Base-by-base conservation (phyloP, 2,888 invertebrate genomes). In the Aphodius sticticus region DNA sequence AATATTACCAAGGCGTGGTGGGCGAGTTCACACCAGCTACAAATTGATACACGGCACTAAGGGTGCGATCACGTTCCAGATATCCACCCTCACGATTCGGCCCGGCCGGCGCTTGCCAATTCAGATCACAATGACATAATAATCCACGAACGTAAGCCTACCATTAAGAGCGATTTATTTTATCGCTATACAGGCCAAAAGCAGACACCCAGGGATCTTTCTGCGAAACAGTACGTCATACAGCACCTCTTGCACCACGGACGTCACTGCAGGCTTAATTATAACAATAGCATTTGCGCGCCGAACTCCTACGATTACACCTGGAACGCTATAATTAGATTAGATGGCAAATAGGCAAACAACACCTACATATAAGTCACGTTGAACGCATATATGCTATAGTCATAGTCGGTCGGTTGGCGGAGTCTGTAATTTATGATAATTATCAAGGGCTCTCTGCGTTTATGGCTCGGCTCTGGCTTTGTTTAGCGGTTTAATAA, bases 11-110 rank as follows among this genome's bases (percentile, higher is more conserved):
- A 53, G 69, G 69, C 35, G 69, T 69, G 76, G 70, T 75, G 78
- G 80, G 75, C 79, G 79, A 77, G 81, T 83, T 83, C 83, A 81
- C 82, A 82, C 83, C 83, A 79, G 83, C 82, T 82, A 82, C 82
- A 84, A 84, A 84, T 84, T 84, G 84, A 84, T 83, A 83, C 83
- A 83, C 79, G 82, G 84, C 83, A 84, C 83, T 83, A 84, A 84
- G 83, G 82, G 84, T 79, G 81, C 79, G 82, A 83, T 84, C 83
- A 83, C 84, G 84, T 82, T 83, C 84, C 79, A 82, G 83, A 84
- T 83, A 82, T 83, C 81, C 78, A 81, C 82, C 83, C 81, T 82
- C 80, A 80, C 79, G 82, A 79, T 69, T 72, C 75, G 74, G 36
- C 16, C 76, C 79, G 74, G 37, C 35, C 74, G 74, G 80, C 80